Base-by-base conservation (phyloP, 35 echinoderm and acorn worm genomes). In the Antedon bifida region DNA sequence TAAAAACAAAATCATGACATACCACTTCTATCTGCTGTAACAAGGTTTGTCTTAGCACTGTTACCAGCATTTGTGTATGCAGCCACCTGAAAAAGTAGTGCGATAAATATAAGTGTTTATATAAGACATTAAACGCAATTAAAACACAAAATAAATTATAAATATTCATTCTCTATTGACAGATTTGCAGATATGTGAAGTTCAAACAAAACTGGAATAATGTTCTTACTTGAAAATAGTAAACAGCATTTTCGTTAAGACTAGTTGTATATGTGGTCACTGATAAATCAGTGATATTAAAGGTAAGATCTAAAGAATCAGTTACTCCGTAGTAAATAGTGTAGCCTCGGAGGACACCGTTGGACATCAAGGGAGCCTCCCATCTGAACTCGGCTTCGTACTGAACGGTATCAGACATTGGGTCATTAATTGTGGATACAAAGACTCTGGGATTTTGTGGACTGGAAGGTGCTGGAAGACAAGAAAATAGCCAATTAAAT, bases 271-370 rank as follows among this genome's bases (percentile, higher is more conserved):
- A 78, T 34, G 78, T 73, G 32, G 75, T 83, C 31, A 32, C 5
- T 73, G n/a, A 56, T 34, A 28, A 46, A 33, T 56, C 32, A 42
- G 10, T 21, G 29, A 46, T 16, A 23, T 85, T 33, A 82, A 42
- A 0, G 36, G 32, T 1, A 86, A 56, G 16, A 29, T 42, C n/a
- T n/a, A n/a, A n/a, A n/a, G n/a, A n/a, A 46, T 91, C 77, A 9
- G 30, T 81, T 0, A 16, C 64, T 28, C 93, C 89, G 89, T 84
- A 96, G 19, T 39, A 88, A n/a, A 99, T 80, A 29, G 85, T 82
- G 75, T 93, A 99, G 0, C 89, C 91, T 30, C 75, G 73, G 1
- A 92, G 74, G 13, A 99, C 64, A 36, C 95, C 95, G 80, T 99
- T 99, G 30, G 80, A 39, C 21, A 88, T 31, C 4, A 3, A 51